Evolutionary conservation across 2,888 invertebrate species (phyloP).

Genomic region (Lycaena phlaeas): DNA sequence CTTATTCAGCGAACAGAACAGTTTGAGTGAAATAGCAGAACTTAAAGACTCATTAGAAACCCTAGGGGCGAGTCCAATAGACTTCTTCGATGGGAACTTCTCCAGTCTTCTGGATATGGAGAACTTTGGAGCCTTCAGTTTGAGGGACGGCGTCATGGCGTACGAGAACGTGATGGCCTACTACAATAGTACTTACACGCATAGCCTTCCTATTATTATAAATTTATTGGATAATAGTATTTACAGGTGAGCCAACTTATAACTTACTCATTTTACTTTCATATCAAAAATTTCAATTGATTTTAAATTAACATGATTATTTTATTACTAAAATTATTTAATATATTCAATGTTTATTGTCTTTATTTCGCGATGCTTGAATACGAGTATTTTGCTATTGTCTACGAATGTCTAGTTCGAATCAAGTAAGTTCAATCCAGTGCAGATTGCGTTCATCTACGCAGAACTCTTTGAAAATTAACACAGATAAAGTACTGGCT

Average conservation of each 20-base stretch:
- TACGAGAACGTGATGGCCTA: constrained; percentile 75
- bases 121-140: constrained; percentile 78
- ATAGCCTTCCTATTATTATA: constrained; percentile 82
- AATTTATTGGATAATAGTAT: constrained; percentile 81
- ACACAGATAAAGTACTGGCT: too few species aligned
- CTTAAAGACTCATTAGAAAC: constrained; percentile 46
- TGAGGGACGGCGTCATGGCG: constrained; percentile 67
- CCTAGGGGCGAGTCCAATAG: constrained; percentile 51
- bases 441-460: too few species aligned
- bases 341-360: too few species aligned
- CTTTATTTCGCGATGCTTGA: too few species aligned
- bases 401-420: too few species aligned
- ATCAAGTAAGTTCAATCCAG: too few species aligned
- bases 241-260: constrained; percentile 79
- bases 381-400: too few species aligned
- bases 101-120: constrained; percentile 74
- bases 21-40: constrained; percentile 42
- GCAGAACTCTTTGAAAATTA: too few species aligned
- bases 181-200: constrained; percentile 86
- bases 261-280: too few species aligned
- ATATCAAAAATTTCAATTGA: not conserved
- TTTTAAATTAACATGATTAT: too few species aligned
- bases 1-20: constrained; percentile 71
- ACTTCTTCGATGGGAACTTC: constrained; percentile 78
- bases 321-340: too few species aligned